Percentiles rank a stretch among this genome's conserved stretches.
Conservation (phyloP, 1,140 invertebrate genomes). For the Frieseomelitta varia region DNA sequence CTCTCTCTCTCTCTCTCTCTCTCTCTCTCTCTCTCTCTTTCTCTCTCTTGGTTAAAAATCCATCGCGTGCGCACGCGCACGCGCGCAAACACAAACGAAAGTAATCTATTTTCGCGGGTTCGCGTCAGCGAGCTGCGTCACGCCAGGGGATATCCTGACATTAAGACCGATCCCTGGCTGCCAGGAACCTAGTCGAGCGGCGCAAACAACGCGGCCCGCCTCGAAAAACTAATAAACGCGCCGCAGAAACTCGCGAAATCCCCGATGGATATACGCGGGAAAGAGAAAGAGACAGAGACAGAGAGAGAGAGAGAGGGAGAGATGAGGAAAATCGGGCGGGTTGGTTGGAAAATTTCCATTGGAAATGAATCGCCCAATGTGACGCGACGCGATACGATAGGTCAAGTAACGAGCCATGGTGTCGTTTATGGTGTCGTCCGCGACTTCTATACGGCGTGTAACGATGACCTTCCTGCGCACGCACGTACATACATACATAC, state of each 20-base stretch:
- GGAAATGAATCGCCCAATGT: background rate
- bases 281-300: accelerated
- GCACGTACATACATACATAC: too few relatives aligned
- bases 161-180: background rate
- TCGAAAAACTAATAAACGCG: slow-evolving; percentile 27
- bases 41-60: background rate
- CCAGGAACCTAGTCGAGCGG: background rate
- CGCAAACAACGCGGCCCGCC: background rate
- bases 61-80: background rate
- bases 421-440: background rate
- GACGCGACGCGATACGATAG: background rate
- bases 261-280: background rate
- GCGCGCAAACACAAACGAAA: background rate
- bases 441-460: accelerated
- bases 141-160: background rate
- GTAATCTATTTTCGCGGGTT: background rate
- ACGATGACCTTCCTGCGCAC: background rate
- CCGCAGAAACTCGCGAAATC: background rate
- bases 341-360: background rate
- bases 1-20: background rate
- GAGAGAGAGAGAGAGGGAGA: too few relatives aligned
- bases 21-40: background rate
- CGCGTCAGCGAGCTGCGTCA: slow-evolving; percentile 8
- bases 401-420: too few relatives aligned
- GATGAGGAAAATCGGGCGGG: background rate